A percentile compares a stretch with the other conserved stretches of the same genome.
Conservation (phyloP, 2,888 invertebrate species). For the Ceriagrion tenellum region DNA sequence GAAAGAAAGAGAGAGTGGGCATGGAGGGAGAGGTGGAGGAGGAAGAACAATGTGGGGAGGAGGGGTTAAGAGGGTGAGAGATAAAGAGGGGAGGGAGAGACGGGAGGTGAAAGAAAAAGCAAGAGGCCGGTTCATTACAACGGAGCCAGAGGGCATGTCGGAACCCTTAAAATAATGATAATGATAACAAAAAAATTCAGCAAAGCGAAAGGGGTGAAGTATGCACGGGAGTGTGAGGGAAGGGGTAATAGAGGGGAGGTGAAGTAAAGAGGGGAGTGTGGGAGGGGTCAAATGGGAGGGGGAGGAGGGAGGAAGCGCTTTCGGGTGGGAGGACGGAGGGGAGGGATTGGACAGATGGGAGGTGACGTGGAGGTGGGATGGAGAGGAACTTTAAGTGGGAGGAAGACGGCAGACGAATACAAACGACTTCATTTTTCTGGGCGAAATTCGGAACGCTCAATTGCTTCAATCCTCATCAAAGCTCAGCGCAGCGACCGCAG, state of each 20-base stretch:
- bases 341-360: not conserved
- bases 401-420: slow-evolving; percentile 13
- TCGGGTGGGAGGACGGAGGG: not conserved
- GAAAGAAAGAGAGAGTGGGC: not conserved
- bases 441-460: not conserved
- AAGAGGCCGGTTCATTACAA: slow-evolving; percentile 61
- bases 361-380: not conserved
- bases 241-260: not conserved
- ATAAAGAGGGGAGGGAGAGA: not conserved
- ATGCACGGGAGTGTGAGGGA: not conserved
- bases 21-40: not conserved
- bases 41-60: slow-evolving; percentile 28
- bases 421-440: slow-evolving; percentile 25
- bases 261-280: not conserved
- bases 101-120: slow-evolving; percentile 36
- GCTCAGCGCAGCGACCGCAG: not conserved
- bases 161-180: slow-evolving; percentile 67
- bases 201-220: slow-evolving; percentile 61
- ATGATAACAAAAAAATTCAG: slow-evolving; percentile 62
- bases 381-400: not conserved
- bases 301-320: not conserved
- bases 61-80: not conserved
- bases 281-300: not conserved
- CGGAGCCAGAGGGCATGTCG: slow-evolving; percentile 61
- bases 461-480: not conserved